These are phyloP conservation scores for Drosophila pachea DNA, from an alignment of 1,140 invertebrate species.

Conservation along the genomic window DNA sequence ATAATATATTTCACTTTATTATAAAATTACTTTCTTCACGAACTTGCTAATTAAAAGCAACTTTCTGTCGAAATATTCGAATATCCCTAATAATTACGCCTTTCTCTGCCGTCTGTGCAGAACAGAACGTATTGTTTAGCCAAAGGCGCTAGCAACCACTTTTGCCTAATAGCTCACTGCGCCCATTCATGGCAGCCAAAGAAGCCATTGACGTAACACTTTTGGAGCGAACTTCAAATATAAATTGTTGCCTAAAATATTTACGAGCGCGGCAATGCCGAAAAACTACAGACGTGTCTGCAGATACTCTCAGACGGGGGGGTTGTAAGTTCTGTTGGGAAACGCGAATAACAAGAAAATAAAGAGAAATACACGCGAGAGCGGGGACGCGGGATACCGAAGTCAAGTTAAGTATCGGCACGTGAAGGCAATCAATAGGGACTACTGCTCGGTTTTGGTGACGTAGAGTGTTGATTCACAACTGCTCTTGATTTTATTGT, in stretches of 20 bases:
- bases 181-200: constrained; percentile 11
- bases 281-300: constrained; percentile 61
- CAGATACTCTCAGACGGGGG: constrained; percentile 15
- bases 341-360: too few species aligned
- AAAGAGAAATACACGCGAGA: neutral
- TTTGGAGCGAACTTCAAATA: constrained; percentile 42
- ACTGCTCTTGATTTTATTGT: constrained; percentile 67
- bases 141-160: constrained; percentile 12
- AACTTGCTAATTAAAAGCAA: too few species aligned
- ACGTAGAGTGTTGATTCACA: constrained; percentile 71
- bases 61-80: neutral
- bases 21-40: too few species aligned
- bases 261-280: constrained; percentile 28
- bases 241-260: constrained; percentile 39
- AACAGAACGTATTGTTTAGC: neutral
- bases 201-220: constrained; percentile 47
- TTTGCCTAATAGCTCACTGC: constrained; percentile 10
- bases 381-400: neutral
- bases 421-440: constrained; percentile 72
- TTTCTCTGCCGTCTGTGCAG: too few species aligned
- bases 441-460: constrained; percentile 43
- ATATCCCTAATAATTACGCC: neutral
- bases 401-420: constrained; percentile 55
- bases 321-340: constrained; percentile 12
- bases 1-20: neutral